These are phyloP conservation scores for Orthosia gothica DNA, from an alignment of 2,888 invertebrate species.

Conservation along the genomic window DNA sequence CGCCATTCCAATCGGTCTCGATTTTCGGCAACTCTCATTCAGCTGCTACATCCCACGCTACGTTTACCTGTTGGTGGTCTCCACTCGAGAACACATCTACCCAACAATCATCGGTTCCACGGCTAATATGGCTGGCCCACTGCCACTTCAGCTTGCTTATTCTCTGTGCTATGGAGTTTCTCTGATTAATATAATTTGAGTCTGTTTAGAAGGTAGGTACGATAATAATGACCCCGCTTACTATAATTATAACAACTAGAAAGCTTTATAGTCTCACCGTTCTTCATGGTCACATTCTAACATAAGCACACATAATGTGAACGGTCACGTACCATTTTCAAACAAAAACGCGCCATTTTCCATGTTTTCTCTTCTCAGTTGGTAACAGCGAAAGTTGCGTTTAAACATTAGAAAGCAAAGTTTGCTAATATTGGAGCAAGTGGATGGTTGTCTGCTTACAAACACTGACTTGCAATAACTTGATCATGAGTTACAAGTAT, in stretches of 20 bases:
- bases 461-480: slow-evolving; percentile 26
- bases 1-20: no score
- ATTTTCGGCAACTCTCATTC: no score
- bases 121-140: no score
- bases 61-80: no score
- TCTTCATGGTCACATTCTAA: slow-evolving; percentile 61
- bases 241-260: slow-evolving; percentile 50
- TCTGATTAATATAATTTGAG: no score
- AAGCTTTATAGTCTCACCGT: slow-evolving; percentile 47
- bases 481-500: slow-evolving; percentile 31
- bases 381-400: slow-evolving; percentile 80
- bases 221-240: neutral
- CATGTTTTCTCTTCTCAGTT: slow-evolving; percentile 74
- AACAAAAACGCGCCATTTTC: slow-evolving; percentile 74
- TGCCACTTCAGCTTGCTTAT: no score
- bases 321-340: slow-evolving; percentile 69
- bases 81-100: no score
- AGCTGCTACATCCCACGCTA: no score
- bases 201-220: no score
- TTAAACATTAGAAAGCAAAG: slow-evolving; percentile 79
- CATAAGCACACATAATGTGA: slow-evolving; percentile 72
- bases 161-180: no score
- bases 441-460: slow-evolving; percentile 42
- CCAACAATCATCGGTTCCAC: no score
- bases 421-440: slow-evolving; percentile 61